Base-by-base conservation (phyloP, 2,113 vertebrate species). In the Ctenodactylus gundi region DNA sequence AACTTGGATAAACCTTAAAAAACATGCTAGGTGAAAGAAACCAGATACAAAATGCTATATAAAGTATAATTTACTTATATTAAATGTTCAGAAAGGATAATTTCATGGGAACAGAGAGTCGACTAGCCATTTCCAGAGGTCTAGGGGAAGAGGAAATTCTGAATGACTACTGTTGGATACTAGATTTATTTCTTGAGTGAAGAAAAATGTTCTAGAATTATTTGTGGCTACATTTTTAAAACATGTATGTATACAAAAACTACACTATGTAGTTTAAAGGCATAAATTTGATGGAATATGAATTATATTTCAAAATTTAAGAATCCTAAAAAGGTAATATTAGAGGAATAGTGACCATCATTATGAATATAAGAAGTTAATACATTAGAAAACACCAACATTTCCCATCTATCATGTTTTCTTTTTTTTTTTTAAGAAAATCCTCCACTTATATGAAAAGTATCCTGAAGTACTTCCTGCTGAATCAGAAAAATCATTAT, bases 361-460 rank as follows among this genome's bases (percentile, higher is more conserved):
- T 65, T 78, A n/a, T 53, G 36, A 27, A 60, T 3, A 21, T 39
- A 49, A 64, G 10, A 62, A 49, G 49, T 83, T 91, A 60, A 62
- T 87, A 27, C 4, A 65, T 81, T 82, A 75, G 82, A 44, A 65
- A 87, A 15, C 57, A 65, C 27, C 36, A 12, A 25, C 14, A 60
- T 85, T 94, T 83, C 70, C 27, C 10, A 55, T 44, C 25, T 88
- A 51, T 29, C 8, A 6, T 88, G 60, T 87, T 73, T 94, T 85
- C 55, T 80, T 68, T 51, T 53, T 7, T 31, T 82, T 84, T 90
- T 27, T 62, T 94, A 49, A 78, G 80, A 67, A 91, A 95, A 55
- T 31, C 51, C 34, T 51, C 34, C 18, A 34, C 1, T 85, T 88
- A 65, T 20, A 21, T 78, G 27, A 70, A 15, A 68, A 53, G 70